phyloP scores from a whole-genome alignment of 1,140 invertebrate species.

The Micrasema longulum region DNA sequence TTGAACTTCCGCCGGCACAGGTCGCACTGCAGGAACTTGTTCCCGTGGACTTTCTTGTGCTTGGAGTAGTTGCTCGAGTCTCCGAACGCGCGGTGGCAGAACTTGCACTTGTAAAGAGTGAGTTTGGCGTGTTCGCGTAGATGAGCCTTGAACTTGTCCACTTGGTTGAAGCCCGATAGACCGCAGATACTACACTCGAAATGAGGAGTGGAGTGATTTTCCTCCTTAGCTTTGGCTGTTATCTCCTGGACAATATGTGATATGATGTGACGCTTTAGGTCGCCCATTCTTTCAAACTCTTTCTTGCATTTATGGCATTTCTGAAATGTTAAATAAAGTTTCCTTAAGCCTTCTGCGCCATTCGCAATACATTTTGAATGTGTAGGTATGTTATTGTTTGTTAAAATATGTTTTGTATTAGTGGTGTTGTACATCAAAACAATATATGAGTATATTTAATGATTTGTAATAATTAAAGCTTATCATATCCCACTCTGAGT shows the following conservation, averaged over 20 bases:
- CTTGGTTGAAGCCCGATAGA: constrained; percentile 58
- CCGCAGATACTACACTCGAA: constrained; percentile 62
- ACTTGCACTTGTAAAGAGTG: constrained; percentile 64
- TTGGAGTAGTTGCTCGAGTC: constrained; percentile 67
- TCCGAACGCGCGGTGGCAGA: constrained; percentile 66
- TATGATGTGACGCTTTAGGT: constrained; percentile 65
- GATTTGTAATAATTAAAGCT: too few species aligned
- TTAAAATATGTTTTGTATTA: too few species aligned
- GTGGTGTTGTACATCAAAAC: too few species aligned
- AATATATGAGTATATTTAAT: too few species aligned
- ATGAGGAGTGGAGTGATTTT: constrained; percentile 56
- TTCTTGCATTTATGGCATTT: constrained; percentile 63
- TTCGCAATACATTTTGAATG: too few species aligned
- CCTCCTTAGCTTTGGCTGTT: constrained; percentile 52
- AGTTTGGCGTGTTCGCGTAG: constrained; percentile 65
- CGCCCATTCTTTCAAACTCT: constrained; percentile 63
- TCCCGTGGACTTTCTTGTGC: constrained; percentile 66
- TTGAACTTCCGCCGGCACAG: constrained; percentile 65
- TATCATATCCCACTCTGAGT: neutral
- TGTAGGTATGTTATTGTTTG: too few species aligned
- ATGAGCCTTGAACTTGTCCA: constrained; percentile 64
- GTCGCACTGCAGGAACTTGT: constrained; percentile 62
- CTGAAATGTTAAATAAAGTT: constrained; percentile 55
- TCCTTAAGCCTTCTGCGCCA: constrained; percentile 6
- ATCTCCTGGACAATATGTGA: constrained; percentile 61